Evolutionary conservation across 2,113 vertebrate genomes (phyloP), one percentile per base, ranked within the genome.

Genomic region (Meriones unguiculatus): DNA sequence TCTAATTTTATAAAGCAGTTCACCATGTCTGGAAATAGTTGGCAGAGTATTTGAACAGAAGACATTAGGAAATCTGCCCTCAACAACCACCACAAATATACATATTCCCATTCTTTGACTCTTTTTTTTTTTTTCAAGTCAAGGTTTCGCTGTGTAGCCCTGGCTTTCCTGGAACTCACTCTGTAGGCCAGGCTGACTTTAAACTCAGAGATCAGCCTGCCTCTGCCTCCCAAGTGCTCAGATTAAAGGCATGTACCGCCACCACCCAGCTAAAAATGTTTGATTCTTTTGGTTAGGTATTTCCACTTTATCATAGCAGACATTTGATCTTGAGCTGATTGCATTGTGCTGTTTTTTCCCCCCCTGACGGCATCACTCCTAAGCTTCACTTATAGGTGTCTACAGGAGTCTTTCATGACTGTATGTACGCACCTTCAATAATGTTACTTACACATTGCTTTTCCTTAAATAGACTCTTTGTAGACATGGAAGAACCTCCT

Each of bases 391-490:
- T 41, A 46, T 5, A 5, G 46, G 46, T 0, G 28, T 50, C 82
- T 70, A 7, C 28, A 13, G 20, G 1, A 7, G 22, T 24, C 25
- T 4, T 87, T 92, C 32, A 15, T 73, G 73, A 52, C 35, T 75
- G 80, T 91, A 86, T 4, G 7, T 73, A 22, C 25, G 24, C 2
- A 24, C 30, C 24, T n/a, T 64, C 64, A 72, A 15, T n/a, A 59
- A 20, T 20, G 25, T 54, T 62, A 70, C 32, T 80, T 67, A 52
- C 5, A 75, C 24, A 32, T 52, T 64, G 18, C 88, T 94, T 94
- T 80, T 41, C 80, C 85, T 94, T 93, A 94, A 92, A 46, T 64
- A 87, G 92, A 85, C 65, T 76, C 1, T 75, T 87, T 32, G 59
- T 41, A 81, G 70, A 89, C 89, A 62, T 0, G 2, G 50, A 50